Base-by-base conservation (phyloP, 1,140 invertebrate species). In the Scaptomyza montana region DNA sequence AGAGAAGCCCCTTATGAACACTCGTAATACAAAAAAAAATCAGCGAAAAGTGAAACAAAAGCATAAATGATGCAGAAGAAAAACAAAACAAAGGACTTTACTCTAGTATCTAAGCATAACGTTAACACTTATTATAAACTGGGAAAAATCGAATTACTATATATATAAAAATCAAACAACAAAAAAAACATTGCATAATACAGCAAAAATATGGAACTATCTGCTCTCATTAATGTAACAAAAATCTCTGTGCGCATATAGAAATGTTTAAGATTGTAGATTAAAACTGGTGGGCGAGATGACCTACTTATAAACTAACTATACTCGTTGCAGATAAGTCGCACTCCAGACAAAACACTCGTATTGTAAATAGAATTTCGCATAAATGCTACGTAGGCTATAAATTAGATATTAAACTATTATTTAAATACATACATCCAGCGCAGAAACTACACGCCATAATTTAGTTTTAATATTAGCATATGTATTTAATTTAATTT, bases 1-100 rank as follows among this genome's bases (percentile, higher is more conserved):
- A 53, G 6, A 57, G 30, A 46, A 45, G 19, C 46, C 45, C 64
- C 51, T 49, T 56, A 56, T 57, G 43, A 82, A 76, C 36, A 65
- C 39, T 67, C 43, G 51, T 56, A 62, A 75, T 47, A 57, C 59
- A 57, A 43, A 25, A 43, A 45, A 49, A 43, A 46, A 68, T 33
- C 16, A 47, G 57, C 45, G 25, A 49, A 66, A 54, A 59, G 59
- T 39, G 61, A 61, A 51, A 45, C 16, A 71, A 59, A 70, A 60
- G 60, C 54, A 64, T 41, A 51, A 60, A 39, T 19, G 12, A 72
- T 66, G 59, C 59, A 72, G 9, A 36, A 63, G 56, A 64, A 78
- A 61, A 81, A 72, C 69, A 77, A 82, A 74, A 76, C 82, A 77
- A 87, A 79, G 82, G 84, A 89, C 84, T 89, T 89, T 89, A 79